Conservation (phyloP, 2,888 invertebrate species). For the Melieria omissa region DNA sequence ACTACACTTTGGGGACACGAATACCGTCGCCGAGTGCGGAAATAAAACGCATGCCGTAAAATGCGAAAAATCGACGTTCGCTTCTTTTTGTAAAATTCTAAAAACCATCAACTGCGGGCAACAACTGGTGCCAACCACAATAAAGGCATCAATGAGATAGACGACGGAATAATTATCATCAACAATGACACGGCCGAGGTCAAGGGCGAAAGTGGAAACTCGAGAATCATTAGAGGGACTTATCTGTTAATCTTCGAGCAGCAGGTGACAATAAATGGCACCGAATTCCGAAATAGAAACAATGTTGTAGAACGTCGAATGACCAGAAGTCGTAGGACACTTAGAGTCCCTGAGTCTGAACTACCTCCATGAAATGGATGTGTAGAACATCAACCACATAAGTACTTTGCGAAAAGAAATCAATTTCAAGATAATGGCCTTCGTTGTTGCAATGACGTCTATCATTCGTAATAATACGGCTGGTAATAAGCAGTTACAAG, state of each 20-base stretch:
- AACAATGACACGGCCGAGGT: too few relatives aligned
- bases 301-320: not conserved
- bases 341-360: too few relatives aligned
- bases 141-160: too few relatives aligned
- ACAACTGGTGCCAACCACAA: too few relatives aligned
- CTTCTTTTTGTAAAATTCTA: too few relatives aligned
- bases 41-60: too few relatives aligned
- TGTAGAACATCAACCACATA: not conserved
- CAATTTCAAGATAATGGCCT: conserved; percentile 5
- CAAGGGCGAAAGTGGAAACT: not conserved
- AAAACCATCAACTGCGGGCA: too few relatives aligned
- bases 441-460: not conserved
- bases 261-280: not conserved
- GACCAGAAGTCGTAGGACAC: not conserved
- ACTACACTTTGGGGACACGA: not conserved
- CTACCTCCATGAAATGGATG: conserved; percentile 4
- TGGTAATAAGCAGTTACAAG: too few relatives aligned
- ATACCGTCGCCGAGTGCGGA: not conserved
- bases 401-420: conserved; percentile 2
- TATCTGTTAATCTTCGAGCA: not conserved
- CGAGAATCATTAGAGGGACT: not conserved
- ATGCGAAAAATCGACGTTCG: too few relatives aligned
- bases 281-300: not conserved
- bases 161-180: too few relatives aligned
- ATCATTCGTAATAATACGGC: too few relatives aligned